Conservation (phyloP, 2,888 invertebrate genomes). For the Atrina japonica region DNA sequence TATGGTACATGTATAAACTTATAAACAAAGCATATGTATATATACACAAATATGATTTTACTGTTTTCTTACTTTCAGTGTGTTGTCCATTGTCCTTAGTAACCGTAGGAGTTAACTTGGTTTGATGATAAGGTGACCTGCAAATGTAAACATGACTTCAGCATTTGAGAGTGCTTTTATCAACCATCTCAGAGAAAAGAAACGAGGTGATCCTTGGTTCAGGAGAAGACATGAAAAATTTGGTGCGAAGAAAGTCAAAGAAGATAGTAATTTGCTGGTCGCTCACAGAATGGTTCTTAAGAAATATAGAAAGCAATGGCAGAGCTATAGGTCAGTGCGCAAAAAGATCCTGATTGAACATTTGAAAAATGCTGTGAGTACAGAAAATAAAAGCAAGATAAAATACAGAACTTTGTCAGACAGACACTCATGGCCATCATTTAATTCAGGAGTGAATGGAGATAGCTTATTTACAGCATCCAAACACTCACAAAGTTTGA, state of each 20-base stretch:
- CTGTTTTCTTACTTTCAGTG: no score
- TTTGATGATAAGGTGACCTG: background rate
- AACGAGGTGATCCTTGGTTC: background rate
- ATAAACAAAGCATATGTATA: no score
- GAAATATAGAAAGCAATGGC: constrained; percentile 33
- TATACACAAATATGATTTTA: no score
- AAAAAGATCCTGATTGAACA: constrained; percentile 11
- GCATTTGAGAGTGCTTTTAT: constrained; percentile 22
- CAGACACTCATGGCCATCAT: constrained; percentile 17
- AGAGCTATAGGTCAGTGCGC: background rate
- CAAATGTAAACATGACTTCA: constrained; percentile 1
- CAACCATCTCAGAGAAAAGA: constrained; percentile 2
- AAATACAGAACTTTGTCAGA: background rate
- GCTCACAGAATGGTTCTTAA: constrained; percentile 26
- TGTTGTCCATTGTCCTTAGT: no score
- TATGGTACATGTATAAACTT: no score
- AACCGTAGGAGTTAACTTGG: background rate
- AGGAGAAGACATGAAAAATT: background rate
- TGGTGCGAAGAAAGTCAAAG: constrained; percentile 6
- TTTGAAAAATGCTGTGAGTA: background rate
- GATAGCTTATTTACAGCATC: background rate
- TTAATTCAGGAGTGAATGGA: background rate
- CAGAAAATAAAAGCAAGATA: background rate
- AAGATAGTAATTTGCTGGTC: constrained; percentile 3
- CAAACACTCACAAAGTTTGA: background rate